Evolutionary conservation across 2,113 vertebrate genomes (phyloP), one percentile per base, ranked within the genome.

Genomic region (pig (Sus scrofa)): DNA sequence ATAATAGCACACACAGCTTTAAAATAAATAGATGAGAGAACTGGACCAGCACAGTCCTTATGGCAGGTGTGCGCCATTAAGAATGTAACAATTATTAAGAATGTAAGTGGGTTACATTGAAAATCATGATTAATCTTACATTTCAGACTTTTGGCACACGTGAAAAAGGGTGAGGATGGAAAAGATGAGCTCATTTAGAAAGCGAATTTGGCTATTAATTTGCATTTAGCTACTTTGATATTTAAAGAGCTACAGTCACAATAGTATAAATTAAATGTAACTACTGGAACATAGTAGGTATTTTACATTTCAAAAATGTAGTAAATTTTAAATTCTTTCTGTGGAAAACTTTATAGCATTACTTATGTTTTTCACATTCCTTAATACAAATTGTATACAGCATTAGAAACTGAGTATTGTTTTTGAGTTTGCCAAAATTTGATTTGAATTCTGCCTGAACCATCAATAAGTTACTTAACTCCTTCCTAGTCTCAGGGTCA

Each of bases 61-160:
- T 75, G 19, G 15, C 52, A 95, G 34, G 26, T 79, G 12, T 14
- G 44, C 60, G 6, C 34, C 63, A 75, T 44, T 97, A 96, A 73
- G 84, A 89, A 87, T 75, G 16, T 89, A 75, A 65, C 10, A 68
- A 6, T 63, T 67, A 58, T 63, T 91, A 95, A 74, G 58, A 90
- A 56, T 65, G 6, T 65, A 70, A 60, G n/a, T 94, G 65, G 54
- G 39, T 87, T 81, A 60, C 54, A 50, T 10, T 79, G n/a, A 92
- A 89, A 71, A 81, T 84, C 71, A 32, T 44, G 91, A 63, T 85
- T 91, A 81, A 62, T 86, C 67, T 93, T 82, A 67, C 15, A 67
- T 73, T 85, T 89, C 63, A 92, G 44, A 83, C 50, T 94, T 94
- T 14, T 87, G 67, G 58, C 78, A 87, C 5, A 70, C 74, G 20